Base-by-base conservation (phyloP, 2,113 vertebrate species). In the Pelobates fuscus region DNA sequence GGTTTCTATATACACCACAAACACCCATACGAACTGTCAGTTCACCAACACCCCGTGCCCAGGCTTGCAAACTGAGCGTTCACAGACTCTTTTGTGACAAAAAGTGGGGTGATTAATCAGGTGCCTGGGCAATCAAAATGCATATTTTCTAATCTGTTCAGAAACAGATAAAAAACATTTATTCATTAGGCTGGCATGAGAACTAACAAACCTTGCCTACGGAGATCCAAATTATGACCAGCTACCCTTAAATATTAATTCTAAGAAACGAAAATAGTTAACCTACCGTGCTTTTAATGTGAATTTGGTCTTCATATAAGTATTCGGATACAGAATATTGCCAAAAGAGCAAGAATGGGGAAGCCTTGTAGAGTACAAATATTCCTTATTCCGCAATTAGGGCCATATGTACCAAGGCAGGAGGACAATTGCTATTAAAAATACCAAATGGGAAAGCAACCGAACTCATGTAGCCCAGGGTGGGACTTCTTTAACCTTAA, bases 111-210 rank as follows among this genome's bases (percentile, higher is more conserved):
- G 68, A 70, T 70, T 70, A 43, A 70, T 70, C 68, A 44, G 68
- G 68, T 59, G 68, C 20, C 29, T 37, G 32, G 10, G 24, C 68
- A 70, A 70, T 59, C 32, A 20, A 58, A 30, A 43, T 59, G 59
- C 67, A 59, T 17, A 60, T 70, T 70, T 44, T 30, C 54, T 41
- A 59, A 70, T 60, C 59, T 70, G 30, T 70, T 70, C 43, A 60
- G 23, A 70, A n/a, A 60, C 25, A 59, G 68, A 70, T 70, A 70
- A 70, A n/a, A 59, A 70, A 55, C 32, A 8, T 60, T 70, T 70
- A 59, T 70, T 60, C 68, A 70, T 70, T 44, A 26, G 29, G n/a
- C 25, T 20, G 32, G 15, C 55, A 41, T 32, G 37, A 32, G 21
- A 57, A 55, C 29, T 11, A n/a, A 6, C 26, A 54, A 58, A 58